A percentile compares a stretch with the other conserved stretches of the same genome.
Conservation (phyloP, 2,888 invertebrate genomes). For the Trilocha varians region DNA sequence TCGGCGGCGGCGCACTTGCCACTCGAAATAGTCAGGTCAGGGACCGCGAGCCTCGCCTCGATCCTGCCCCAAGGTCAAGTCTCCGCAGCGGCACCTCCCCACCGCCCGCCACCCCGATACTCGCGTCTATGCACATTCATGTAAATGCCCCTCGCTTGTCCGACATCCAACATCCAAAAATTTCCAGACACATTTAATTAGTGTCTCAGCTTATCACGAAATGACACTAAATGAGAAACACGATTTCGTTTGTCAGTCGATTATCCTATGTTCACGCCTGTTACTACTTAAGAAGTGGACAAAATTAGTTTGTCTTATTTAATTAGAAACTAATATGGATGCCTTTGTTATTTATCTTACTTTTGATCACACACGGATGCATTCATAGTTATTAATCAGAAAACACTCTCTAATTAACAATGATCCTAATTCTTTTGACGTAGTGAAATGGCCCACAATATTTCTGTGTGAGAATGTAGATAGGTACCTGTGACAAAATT, state of each 20-base stretch:
- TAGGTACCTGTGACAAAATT: no score
- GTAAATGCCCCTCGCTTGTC: conserved; percentile 36
- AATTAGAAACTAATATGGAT: neutral
- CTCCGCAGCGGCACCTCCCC: conserved; percentile 43
- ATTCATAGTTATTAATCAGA: no score
- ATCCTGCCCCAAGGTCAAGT: conserved; percentile 73
- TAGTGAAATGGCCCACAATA: no score
- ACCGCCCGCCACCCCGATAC: conserved; percentile 21
- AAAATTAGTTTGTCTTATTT: neutral
- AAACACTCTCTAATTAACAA: no score
- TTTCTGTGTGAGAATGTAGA: no score
- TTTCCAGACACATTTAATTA: neutral
- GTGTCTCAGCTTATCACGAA: neutral
- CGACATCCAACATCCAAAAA: conserved; percentile 9
- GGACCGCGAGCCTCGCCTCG: conserved; percentile 66
- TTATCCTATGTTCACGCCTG: neutral
- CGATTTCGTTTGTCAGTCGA: neutral
- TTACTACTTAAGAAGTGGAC: neutral
- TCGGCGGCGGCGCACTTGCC: conserved; percentile 63
- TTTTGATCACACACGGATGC: no score
- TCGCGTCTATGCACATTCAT: conserved; percentile 32
- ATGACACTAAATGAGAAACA: neutral
- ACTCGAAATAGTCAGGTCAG: conserved; percentile 73
- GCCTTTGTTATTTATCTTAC: neutral
- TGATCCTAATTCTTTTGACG: no score